These are phyloP conservation scores for Apamea monoglypha DNA, from an alignment of 2,888 invertebrate species.

Conservation along the genomic window DNA sequence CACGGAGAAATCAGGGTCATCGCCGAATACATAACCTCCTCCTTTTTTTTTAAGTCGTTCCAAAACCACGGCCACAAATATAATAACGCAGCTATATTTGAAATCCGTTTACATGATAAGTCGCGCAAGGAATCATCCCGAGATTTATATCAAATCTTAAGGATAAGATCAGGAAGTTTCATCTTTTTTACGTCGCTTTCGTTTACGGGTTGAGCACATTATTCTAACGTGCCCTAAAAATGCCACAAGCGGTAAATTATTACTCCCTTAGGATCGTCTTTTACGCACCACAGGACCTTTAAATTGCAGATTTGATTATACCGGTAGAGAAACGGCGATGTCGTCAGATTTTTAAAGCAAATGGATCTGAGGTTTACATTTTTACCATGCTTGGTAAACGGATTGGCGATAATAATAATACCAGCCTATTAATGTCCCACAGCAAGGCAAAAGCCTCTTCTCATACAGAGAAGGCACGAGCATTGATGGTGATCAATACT, in stretches of 20 bases:
- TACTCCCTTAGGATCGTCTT: conserved; percentile 43
- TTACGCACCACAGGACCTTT: conserved; percentile 47
- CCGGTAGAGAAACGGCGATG: conserved; percentile 14
- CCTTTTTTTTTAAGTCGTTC: neutral
- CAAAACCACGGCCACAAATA: conserved; percentile 4
- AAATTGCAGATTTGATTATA: conserved; percentile 53
- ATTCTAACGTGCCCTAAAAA: conserved; percentile 54
- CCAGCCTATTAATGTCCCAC: neutral
- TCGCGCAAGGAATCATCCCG: conserved; percentile 39
- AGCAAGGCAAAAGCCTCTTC: rapidly evolving
- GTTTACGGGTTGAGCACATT: conserved; percentile 52
- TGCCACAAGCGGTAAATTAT: conserved; percentile 56
- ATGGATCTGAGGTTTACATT: neutral
- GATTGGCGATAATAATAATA: neutral
- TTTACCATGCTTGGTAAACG: neutral
- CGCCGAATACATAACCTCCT: neutral
- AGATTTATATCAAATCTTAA: conserved; percentile 61
- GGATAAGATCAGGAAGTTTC: conserved; percentile 53
- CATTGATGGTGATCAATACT: neutral
- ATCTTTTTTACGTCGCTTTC: conserved; percentile 58
- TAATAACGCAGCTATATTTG: conserved; percentile 16
- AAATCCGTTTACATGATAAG: conserved; percentile 48
- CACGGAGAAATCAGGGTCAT: neutral
- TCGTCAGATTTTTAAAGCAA: conserved; percentile 30
- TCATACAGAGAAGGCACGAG: neutral